phyloP scores from a whole-genome alignment of 2,113 vertebrate genomes.

The Barbus barbus region DNA sequence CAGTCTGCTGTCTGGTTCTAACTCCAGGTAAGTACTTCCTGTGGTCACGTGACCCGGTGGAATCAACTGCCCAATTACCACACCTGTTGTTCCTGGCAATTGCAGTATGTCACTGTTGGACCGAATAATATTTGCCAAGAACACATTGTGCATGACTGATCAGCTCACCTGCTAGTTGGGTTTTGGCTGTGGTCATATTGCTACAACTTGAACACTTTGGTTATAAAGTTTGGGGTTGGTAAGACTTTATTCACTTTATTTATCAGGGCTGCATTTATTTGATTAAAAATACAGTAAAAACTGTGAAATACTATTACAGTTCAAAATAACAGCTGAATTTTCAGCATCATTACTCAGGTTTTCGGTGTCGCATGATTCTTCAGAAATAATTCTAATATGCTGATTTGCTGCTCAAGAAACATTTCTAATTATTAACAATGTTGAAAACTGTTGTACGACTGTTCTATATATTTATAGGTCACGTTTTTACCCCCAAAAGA shows the following conservation, averaged over 20 bases:
- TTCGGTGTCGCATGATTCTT: background rate
- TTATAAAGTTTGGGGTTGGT: background rate
- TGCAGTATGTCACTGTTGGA: background rate
- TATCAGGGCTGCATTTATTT: background rate
- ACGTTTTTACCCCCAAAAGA: background rate
- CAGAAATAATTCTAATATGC: background rate
- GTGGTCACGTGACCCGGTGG: background rate
- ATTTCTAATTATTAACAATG: background rate
- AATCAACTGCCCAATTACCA: background rate
- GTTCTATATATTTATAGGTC: too few species aligned
- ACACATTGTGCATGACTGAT: background rate
- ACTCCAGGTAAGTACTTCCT: constrained; percentile 72
- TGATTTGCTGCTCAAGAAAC: background rate
- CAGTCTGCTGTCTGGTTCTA: constrained; percentile 68
- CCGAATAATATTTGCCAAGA: background rate
- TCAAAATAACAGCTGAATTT: background rate
- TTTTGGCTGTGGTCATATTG: constrained; percentile 7
- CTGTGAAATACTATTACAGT: background rate
- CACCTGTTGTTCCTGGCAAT: constrained; percentile 7
- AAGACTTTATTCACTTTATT: background rate
- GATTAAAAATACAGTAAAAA: background rate
- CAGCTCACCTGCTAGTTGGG: background rate
- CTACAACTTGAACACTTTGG: background rate
- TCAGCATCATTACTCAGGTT: background rate
- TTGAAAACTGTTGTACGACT: too few species aligned